phyloP scores from a whole-genome alignment of 2,797 vertebrate species.

The Anableps anableps region DNA sequence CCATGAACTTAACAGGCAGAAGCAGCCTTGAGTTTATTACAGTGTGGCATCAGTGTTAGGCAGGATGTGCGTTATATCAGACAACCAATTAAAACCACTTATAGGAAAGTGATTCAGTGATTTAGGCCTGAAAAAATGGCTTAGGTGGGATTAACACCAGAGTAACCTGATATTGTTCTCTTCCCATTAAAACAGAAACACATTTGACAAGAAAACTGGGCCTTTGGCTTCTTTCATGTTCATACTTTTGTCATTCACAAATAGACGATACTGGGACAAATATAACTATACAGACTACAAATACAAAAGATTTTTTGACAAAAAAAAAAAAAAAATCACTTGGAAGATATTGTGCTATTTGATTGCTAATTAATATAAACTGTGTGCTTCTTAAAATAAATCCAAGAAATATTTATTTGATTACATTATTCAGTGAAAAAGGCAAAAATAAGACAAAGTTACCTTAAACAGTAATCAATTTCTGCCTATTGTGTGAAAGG shows the following conservation, averaged over 20 bases:
- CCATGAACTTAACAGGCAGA: conserved; percentile 80
- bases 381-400: too few relatives aligned
- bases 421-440: too few relatives aligned
- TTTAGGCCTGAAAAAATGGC: conserved; percentile 82
- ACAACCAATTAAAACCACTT: conserved; percentile 87
- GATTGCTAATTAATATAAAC: background rate
- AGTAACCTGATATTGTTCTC: conserved; percentile 81
- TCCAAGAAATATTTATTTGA: too few relatives aligned
- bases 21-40: conserved; percentile 72
- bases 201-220: conserved; percentile 46
- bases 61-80: conserved; percentile 78
- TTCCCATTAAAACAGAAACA: conserved; percentile 53
- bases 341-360: background rate
- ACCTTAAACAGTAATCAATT: too few relatives aligned
- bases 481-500: too few relatives aligned
- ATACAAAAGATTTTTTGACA: background rate
- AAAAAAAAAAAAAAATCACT: background rate
- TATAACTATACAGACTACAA: conserved; percentile 22
- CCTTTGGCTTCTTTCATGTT: conserved; percentile 45
- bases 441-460: too few relatives aligned
- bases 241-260: conserved; percentile 64
- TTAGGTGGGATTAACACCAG: conserved; percentile 81
- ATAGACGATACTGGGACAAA: conserved; percentile 51
- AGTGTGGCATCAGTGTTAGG: conserved; percentile 74
- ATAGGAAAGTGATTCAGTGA: conserved; percentile 77